Percentiles rank a stretch among this genome's conserved stretches.
Conservation (phyloP, 2,888 invertebrate genomes). For the Cephus spinipes region DNA sequence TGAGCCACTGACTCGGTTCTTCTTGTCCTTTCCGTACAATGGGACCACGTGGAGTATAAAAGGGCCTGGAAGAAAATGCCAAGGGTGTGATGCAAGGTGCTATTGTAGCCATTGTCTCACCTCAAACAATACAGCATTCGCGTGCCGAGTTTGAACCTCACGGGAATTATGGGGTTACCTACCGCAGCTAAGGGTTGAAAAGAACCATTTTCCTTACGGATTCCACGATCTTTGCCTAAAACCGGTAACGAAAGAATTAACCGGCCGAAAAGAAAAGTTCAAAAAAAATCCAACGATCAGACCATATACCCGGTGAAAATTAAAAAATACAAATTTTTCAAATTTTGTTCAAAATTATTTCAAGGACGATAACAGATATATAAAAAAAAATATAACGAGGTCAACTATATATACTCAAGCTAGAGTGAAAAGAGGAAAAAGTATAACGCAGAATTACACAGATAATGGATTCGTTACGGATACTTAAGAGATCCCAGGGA, state of each 20-base stretch:
- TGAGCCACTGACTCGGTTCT: slow-evolving; percentile 12
- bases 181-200: slow-evolving; percentile 9
- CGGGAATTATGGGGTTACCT: slow-evolving; percentile 13
- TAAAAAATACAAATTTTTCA: neutral
- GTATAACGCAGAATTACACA: slow-evolving; percentile 38
- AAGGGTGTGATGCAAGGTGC: slow-evolving; percentile 32
- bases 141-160: slow-evolving; percentile 8
- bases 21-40: neutral
- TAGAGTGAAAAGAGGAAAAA: neutral
- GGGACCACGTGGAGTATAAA: neutral
- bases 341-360: neutral
- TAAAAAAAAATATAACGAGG: neutral
- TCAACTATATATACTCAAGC: neutral
- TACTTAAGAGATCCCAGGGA: slow-evolving; percentile 4
- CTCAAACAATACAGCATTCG: slow-evolving; percentile 3
- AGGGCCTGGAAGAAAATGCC: slow-evolving; percentile 30
- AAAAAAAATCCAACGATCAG: neutral
- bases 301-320: neutral
- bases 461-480: slow-evolving; percentile 57
- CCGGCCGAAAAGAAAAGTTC: neutral
- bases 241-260: neutral
- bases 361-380: neutral
- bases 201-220: neutral
- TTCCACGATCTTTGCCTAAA: neutral
- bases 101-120: slow-evolving; percentile 28